A percentile compares a stretch with the other conserved stretches of the same genome.
Evolutionary conservation across 2,888 invertebrate species (phyloP).

Genomic region (Nudaria mundana): DNA sequence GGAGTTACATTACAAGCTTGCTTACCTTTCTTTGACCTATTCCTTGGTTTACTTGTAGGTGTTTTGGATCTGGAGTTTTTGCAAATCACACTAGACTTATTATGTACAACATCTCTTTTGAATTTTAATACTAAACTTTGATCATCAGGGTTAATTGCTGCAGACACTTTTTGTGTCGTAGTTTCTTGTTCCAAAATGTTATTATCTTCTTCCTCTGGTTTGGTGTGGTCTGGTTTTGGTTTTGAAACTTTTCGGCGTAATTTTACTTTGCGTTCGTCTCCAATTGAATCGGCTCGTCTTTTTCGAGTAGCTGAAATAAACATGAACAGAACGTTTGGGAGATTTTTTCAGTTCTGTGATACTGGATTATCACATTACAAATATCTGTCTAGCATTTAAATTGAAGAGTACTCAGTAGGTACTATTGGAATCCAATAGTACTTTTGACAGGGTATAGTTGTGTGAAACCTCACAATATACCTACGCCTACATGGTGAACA

Average conservation of each 20-base stretch:
- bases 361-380: too few species aligned
- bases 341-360: not conserved
- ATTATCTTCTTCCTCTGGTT: not conserved
- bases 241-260: not conserved
- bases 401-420: too few species aligned
- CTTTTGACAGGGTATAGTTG: too few species aligned
- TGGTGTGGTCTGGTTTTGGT: not conserved
- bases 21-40: not conserved
- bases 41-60: not conserved
- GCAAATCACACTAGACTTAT: not conserved
- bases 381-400: too few species aligned
- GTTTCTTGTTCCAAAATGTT: not conserved
- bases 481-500: too few species aligned
- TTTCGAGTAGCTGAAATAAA: slow-evolving; percentile 29
- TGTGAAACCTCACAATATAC: too few species aligned
- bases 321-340: not conserved
- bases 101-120: not conserved
- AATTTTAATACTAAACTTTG: not conserved
- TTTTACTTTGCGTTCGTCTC: slow-evolving; percentile 8
- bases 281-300: slow-evolving; percentile 27
- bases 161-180: not conserved
- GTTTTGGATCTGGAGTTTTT: too few species aligned
- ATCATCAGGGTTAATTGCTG: not conserved
- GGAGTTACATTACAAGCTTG: not conserved
- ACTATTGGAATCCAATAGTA: too few species aligned